A percentile compares a stretch with the other conserved stretches of the same genome.
Conservation (phyloP, 2,113 vertebrate genomes). For the Anoplopoma fimbria region DNA sequence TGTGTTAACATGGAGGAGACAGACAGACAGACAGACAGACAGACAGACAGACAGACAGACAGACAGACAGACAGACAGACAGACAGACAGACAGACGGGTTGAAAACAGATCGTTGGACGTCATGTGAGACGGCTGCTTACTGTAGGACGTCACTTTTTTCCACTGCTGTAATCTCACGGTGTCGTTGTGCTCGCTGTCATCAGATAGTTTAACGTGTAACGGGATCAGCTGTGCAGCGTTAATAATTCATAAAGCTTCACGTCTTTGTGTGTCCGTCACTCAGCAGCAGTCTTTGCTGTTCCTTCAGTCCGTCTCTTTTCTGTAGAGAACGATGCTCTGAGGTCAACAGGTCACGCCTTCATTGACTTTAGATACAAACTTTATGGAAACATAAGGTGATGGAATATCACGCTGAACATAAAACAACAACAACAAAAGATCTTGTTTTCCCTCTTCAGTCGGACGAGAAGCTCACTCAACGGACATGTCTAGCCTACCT, state of each 20-base stretch:
- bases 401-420: neutral
- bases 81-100: too few relatives aligned
- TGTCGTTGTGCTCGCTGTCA: slow-evolving; percentile 54
- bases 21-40: too few relatives aligned
- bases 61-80: too few relatives aligned
- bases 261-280: slow-evolving; percentile 31
- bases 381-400: neutral
- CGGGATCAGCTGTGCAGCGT: slow-evolving; percentile 75
- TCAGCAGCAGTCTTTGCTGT: neutral
- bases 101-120: neutral
- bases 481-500: neutral
- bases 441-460: neutral
- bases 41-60: too few relatives aligned
- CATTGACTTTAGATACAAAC: neutral
- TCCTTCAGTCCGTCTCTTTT: neutral
- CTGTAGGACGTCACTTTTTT: slow-evolving; percentile 57
- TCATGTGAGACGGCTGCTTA: slow-evolving; percentile 30
- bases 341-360: neutral
- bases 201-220: slow-evolving; percentile 79
- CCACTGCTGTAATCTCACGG: slow-evolving; percentile 42
- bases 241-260: slow-evolving; percentile 78
- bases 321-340: neutral
- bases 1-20: too few relatives aligned
- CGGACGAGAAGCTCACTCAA: too few relatives aligned
- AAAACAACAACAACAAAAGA: neutral